Evolutionary conservation across 2,113 vertebrate genomes (phyloP), one percentile per base, ranked within the genome.

Genomic region (Micronisus gabar): DNA sequence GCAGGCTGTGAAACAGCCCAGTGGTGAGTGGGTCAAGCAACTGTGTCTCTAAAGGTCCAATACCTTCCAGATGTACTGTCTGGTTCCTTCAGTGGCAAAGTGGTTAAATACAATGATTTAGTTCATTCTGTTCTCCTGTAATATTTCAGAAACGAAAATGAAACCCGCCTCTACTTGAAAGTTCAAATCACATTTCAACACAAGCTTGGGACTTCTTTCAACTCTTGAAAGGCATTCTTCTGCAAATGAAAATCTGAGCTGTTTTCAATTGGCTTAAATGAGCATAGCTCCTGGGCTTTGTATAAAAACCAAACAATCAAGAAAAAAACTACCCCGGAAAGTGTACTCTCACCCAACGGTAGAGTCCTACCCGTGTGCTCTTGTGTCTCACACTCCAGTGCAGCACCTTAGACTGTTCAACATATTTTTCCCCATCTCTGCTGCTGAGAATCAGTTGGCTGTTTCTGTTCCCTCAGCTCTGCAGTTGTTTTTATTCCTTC

Each of bases 401-500:
- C 56, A 93, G 63, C 67, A 93, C 41, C 86, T 93, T 89, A 66
- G 12, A 30, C 58, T 73, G 30, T 72, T 81, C 83, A 86, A 74
- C 26, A 43, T 48, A 75, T 65, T 89, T 93, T 95, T 90, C 7
- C 2, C 68, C n/a, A 36, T 92, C 68, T 79, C 55, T 52, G 22
- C 45, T 94, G 56, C 63, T 81, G 58, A 75, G 75, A 92, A 65
- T 71, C 55, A 85, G 80, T 25, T 93, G 86, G 41, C 89, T 82
- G 30, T 53, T 86, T 86, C 78, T 56, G 63, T 90, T 83, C 55
- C 48, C 55, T 74, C 65, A 71, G 56, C 21, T 86, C 63, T 88
- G 90, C 65, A 75, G 67, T 81, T 95, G 79, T 88, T 96, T 93
- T 90, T 73, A 50, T 93, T 79, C 82, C 95, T 93, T 67, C 72